Evolutionary conservation across 2,113 vertebrate genomes (phyloP).

Genomic region (Brachypteracias leptosomus): DNA sequence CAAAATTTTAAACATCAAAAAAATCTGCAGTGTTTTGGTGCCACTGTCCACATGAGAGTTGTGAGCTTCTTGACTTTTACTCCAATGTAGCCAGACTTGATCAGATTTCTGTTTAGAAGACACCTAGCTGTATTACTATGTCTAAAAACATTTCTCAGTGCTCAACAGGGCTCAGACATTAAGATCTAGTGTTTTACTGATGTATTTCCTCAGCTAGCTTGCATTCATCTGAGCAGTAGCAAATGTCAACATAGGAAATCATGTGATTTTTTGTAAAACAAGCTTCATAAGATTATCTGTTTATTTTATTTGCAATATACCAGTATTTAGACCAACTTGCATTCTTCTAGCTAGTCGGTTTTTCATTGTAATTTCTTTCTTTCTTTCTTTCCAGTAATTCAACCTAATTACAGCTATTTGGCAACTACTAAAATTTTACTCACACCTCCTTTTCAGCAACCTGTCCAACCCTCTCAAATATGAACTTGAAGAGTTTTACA

Average conservation of each 20-base stretch:
- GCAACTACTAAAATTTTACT: background rate
- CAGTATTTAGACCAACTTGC: background rate
- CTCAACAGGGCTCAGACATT: background rate
- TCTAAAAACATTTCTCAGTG: background rate
- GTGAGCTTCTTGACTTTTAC: background rate
- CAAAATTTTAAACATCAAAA: background rate
- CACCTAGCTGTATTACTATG: background rate
- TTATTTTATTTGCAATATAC: background rate
- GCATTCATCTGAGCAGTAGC: background rate
- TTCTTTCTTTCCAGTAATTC: background rate
- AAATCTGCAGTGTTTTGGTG: background rate
- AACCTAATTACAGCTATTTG: background rate
- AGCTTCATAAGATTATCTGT: background rate
- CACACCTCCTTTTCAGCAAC: background rate
- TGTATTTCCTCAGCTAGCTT: background rate
- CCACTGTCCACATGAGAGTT: background rate
- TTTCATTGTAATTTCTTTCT: background rate
- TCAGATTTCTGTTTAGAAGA: background rate
- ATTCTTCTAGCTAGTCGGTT: background rate
- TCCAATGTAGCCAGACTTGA: background rate
- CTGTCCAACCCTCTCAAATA: background rate
- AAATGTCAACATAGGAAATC: background rate
- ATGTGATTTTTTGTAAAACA: background rate
- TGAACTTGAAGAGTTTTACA: background rate
- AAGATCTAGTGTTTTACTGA: background rate